Base-by-base conservation (phyloP, 1,140 invertebrate genomes). In the Calycopis cecrops region DNA sequence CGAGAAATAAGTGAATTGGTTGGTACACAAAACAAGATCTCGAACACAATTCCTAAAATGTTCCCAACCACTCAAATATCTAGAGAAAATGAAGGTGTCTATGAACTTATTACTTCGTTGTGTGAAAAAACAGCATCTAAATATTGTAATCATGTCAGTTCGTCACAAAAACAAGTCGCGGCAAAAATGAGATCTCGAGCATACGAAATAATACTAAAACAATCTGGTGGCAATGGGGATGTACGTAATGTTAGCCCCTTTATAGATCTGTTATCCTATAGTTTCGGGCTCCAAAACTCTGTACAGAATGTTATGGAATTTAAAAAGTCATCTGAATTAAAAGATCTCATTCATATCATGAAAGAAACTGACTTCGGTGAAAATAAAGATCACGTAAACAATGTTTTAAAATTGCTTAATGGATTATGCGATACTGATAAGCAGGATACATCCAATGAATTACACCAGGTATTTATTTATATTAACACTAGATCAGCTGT, bases 141-240 rank as follows among this genome's bases (percentile, higher is more conserved):
- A 62, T 79, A 73, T 62, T 65, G 65, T 55, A 44, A 52, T 49
- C 71, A 75, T 9, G 78, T 58, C 33, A 70, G 57, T 53, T 59
- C 79, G 56, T 76, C 79, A 42, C 76, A 71, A 18, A 80, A 77
- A 52, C 55, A 54, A 6, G 49, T 79, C 10, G 58, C 63, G 16
- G 49, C 69, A 8, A 79, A 77, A 65, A 78, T 87, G 73, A 70
- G 81, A 57, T 77, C 83, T 12, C 66, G 68, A 38, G 67, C 75
- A 1, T 87, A 84, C 51, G 81, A 85, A 50, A 78, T 87, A 21
- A 82, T 87, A 53, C 57, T 87, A 28, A 79, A 76, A 42, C 82
- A 75, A 52, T 67, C 74, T 10, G 38, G 56, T 4, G 63, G 60
- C 53, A 68, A 67, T 16, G 51, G 71, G 11, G 60, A 67, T 2